These are phyloP conservation scores for Coendou prehensilis DNA, from an alignment of 2,797 vertebrate species.

Conservation along the genomic window DNA sequence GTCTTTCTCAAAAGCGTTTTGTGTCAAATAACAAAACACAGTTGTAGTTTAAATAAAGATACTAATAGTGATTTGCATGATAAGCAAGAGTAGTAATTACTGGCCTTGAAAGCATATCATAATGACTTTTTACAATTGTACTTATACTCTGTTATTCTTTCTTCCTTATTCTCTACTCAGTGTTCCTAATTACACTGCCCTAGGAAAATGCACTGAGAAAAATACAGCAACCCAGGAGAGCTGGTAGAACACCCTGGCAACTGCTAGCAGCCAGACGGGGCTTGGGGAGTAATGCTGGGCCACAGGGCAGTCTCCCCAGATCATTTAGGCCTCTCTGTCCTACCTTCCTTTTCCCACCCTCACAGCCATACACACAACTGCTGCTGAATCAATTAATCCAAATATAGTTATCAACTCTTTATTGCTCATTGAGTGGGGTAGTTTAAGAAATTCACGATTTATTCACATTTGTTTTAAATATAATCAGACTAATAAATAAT, in stretches of 20 bases:
- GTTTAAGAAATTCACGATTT: not conserved
- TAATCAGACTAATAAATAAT: slow-evolving; percentile 13
- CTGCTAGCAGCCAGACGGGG: not conserved
- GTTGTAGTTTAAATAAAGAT: slow-evolving; percentile 78
- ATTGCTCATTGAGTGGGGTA: not conserved
- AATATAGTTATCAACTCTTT: slow-evolving; percentile 19
- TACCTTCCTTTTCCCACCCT: not conserved
- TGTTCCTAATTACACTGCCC: slow-evolving; percentile 57
- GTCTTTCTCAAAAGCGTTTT: slow-evolving; percentile 75
- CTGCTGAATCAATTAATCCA: slow-evolving; percentile 12
- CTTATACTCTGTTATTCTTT: slow-evolving; percentile 63
- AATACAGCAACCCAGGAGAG: slow-evolving; percentile 1
- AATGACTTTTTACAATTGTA: slow-evolving; percentile 74
- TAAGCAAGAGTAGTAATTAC: slow-evolving; percentile 74
- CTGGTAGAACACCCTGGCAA: not conserved
- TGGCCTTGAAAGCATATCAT: slow-evolving; percentile 75
- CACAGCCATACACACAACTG: not conserved
- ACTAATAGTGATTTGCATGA: slow-evolving; percentile 77
- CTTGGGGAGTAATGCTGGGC: not conserved
- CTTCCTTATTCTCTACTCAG: slow-evolving; percentile 70
- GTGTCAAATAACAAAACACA: slow-evolving; percentile 76
- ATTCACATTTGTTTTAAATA: slow-evolving; percentile 1
- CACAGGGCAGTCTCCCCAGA: not conserved
- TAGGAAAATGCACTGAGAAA: slow-evolving; percentile 61
- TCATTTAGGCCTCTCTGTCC: not conserved